Percentiles rank a stretch among this genome's conserved stretches.
phyloP scores from a whole-genome alignment of 2,888 invertebrate species.

The Itoplectis maculator region DNA sequence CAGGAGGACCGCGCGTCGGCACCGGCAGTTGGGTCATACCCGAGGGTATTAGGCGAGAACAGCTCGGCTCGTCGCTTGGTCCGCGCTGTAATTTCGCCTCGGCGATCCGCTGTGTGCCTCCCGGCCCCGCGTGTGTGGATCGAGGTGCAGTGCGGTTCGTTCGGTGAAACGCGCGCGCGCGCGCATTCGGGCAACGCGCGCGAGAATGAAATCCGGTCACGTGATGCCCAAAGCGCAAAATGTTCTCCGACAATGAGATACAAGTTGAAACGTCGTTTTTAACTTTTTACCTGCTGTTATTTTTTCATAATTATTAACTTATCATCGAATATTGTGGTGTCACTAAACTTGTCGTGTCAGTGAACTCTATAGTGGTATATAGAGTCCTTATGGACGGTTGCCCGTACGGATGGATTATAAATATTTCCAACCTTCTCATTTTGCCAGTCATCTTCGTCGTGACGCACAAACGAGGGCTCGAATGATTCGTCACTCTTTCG shows the following conservation, averaged over 20 bases:
- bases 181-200: slow-evolving; percentile 19
- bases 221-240: slow-evolving; percentile 47
- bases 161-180: slow-evolving; percentile 13
- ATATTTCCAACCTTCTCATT: slow-evolving; percentile 11
- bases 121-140: slow-evolving; percentile 25
- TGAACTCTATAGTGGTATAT: slow-evolving; percentile 8
- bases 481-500: slow-evolving; percentile 46
- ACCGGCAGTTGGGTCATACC: slow-evolving; percentile 64
- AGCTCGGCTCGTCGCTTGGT: slow-evolving; percentile 57
- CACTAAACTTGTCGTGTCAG: slow-evolving; percentile 2
- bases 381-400: neutral
- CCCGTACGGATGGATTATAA: neutral
- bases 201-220: slow-evolving; percentile 52
- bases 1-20: slow-evolving; percentile 36
- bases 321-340: slow-evolving; percentile 25
- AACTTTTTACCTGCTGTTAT: neutral
- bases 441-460: slow-evolving; percentile 29
- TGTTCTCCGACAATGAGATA: slow-evolving; percentile 27
- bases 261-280: slow-evolving; percentile 22
- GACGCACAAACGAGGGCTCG: neutral
- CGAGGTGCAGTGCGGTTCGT: slow-evolving; percentile 18
- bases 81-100: slow-evolving; percentile 61
- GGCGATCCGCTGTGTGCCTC: slow-evolving; percentile 40
- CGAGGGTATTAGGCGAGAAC: slow-evolving; percentile 69
- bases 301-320: slow-evolving; percentile 14